A percentile compares a stretch with the other conserved stretches of the same genome.
Conservation (phyloP, 2,113 vertebrate genomes). For the Corydoras maculifer region DNA sequence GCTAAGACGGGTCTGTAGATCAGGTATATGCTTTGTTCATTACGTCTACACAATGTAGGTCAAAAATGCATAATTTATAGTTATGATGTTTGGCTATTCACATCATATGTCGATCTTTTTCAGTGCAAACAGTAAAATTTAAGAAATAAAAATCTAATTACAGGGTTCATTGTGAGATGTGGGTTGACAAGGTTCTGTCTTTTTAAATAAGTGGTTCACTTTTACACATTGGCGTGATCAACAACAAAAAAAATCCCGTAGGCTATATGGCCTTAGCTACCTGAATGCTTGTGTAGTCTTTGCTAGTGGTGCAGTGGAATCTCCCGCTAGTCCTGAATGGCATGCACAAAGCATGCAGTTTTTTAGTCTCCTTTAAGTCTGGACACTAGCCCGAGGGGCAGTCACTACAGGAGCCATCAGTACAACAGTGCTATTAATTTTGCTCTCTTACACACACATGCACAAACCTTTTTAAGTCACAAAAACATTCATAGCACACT, state of each 20-base stretch:
- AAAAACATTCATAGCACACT: slow-evolving; percentile 1
- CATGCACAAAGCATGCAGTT: slow-evolving; percentile 5
- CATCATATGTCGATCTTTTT: background rate
- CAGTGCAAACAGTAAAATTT: too few relatives aligned
- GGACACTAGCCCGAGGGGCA: slow-evolving; percentile 22
- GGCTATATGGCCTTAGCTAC: background rate
- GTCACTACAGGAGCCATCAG: slow-evolving; percentile 23
- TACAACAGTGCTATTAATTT: slow-evolving; percentile 35
- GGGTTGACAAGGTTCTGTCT: background rate
- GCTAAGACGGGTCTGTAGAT: slow-evolving; percentile 23
- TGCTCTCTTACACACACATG: slow-evolving; percentile 17
- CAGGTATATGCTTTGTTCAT: slow-evolving; percentile 8
- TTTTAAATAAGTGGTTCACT: slow-evolving; percentile 3
- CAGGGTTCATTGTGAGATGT: background rate
- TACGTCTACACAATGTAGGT: slow-evolving; percentile 17
- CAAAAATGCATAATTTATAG: background rate
- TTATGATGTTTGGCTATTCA: background rate
- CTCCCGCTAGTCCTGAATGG: background rate
- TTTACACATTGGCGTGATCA: background rate
- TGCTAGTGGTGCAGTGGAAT: slow-evolving; percentile 5
- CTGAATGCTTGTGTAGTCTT: slow-evolving; percentile 2
- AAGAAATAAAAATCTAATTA: background rate
- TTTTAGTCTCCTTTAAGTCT: slow-evolving; percentile 10
- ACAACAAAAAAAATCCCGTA: background rate
- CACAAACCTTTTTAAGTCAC: background rate